Conservation (phyloP, 2,888 invertebrate genomes). For the Flabesymbios commensalis region DNA sequence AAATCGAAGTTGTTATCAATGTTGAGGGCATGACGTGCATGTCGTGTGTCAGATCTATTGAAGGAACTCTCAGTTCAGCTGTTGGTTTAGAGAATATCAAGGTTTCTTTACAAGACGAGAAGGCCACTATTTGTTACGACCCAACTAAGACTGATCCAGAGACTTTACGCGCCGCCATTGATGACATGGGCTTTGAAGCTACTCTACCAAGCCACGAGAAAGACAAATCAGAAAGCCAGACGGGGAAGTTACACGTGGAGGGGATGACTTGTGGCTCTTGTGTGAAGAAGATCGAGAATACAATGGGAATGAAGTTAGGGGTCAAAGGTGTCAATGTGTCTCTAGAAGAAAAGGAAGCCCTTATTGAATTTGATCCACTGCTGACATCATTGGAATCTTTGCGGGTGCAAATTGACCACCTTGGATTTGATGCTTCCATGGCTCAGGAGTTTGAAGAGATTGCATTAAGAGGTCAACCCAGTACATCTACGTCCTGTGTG, state of each 20-base stretch:
- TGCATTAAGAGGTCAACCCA: neutral
- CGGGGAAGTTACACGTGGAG: constrained; percentile 28
- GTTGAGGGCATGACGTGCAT: too few species aligned
- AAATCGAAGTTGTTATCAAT: too few species aligned
- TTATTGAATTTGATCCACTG: constrained; percentile 65
- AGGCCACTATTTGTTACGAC: too few species aligned
- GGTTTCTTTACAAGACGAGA: neutral
- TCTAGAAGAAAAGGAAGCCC: constrained; percentile 75
- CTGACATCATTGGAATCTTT: constrained; percentile 69
- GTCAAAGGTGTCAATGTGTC: constrained; percentile 62
- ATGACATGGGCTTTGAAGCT: constrained; percentile 52
- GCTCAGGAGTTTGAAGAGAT: neutral
- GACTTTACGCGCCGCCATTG: too few species aligned
- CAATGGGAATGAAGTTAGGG: constrained; percentile 69
- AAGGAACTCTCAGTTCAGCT: constrained; percentile 61
- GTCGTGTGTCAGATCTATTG: too few species aligned
- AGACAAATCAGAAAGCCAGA: too few species aligned
- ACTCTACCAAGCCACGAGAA: constrained; percentile 48
- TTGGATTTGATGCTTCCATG: constrained; percentile 78
- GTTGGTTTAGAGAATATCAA: neutral
- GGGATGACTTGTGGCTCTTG: constrained; percentile 81
- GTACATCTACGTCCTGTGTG: neutral
- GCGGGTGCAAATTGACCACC: constrained; percentile 77
- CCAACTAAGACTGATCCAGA: too few species aligned
- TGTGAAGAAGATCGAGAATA: constrained; percentile 80